Evolutionary conservation across 2,113 vertebrate species (phyloP), one percentile per base, ranked within the genome.

Genomic region (Zeus faber): DNA sequence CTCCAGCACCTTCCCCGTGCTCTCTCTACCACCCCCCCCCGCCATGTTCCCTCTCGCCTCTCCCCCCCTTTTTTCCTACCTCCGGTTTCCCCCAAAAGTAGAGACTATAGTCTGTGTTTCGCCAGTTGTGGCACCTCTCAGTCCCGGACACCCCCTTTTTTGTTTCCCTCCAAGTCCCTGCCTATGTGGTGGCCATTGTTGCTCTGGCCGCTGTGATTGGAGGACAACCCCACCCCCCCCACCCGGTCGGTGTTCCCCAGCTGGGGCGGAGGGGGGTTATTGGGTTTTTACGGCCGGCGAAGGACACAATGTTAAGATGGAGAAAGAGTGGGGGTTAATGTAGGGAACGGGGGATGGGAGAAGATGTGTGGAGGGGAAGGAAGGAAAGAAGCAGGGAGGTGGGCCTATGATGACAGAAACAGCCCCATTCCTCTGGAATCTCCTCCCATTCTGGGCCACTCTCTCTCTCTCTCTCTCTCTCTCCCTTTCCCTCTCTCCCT

Each of bases 181-280:
- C 54, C 52, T 57, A 33, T 62, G 61, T 74, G 75, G 60, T 56
- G 79, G 73, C 84, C 76, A 74, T 83, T 86, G 79, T 83, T 83
- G 43, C 72, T 69, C 57, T 58, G 60, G 41, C 59, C 39, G 43
- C 67, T 72, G 63, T 70, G 73, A 67, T 56, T 61, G 60, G 64
- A 62, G 74, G 70, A 71, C 62, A 58, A 43, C 47, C 54, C 60
- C 60, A 65, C 64, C 49, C 40, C 57, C 55, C 54, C 46, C 26
- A 17, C 51, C 59, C 60, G 63, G 50, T 37, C 44, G 16, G 61
- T 57, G 55, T 56, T 58, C 2, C 57, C 4, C 21, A 17, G 4
- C n/a, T 48, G 11, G 37, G 43, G 48, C 51, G 49, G 56, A 71
- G 31, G 31, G 31, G 31, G 31, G 31, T 7, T n/a, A n/a, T n/a